A percentile compares a stretch with the other conserved stretches of the same genome.
Conservation (phyloP, 37 sponge, comb jelly and placozoan species). For the Aphrocallistes beatrix region DNA sequence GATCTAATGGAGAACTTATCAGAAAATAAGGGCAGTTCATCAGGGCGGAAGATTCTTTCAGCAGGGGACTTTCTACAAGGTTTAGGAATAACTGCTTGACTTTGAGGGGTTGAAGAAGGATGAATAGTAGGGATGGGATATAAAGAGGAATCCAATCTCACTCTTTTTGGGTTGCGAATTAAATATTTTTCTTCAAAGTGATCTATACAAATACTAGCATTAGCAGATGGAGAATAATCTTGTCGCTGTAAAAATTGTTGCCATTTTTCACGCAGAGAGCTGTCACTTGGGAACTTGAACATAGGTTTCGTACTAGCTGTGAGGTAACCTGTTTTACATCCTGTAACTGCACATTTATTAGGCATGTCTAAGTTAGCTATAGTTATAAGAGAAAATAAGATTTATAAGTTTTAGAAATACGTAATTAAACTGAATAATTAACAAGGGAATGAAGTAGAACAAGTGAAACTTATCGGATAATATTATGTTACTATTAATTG, state of each 20-base stretch:
- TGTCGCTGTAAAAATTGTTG: background rate
- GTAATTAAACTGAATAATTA: too few species aligned
- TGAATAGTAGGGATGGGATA: background rate
- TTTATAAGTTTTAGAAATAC: background rate
- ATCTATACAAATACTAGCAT: background rate
- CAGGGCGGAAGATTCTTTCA: background rate
- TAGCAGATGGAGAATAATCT: background rate
- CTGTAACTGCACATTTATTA: background rate
- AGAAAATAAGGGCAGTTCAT: background rate
- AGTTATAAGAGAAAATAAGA: background rate
- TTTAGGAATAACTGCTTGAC: background rate
- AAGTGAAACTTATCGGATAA: too few species aligned
- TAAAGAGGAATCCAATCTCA: background rate
- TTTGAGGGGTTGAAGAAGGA: background rate
- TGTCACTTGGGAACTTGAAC: background rate
- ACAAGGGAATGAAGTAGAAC: too few species aligned
- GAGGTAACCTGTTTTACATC: background rate
- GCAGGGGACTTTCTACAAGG: background rate
- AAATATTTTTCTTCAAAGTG: too few species aligned
- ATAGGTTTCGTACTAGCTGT: background rate
- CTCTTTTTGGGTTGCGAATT: background rate
- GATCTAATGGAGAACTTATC: background rate
- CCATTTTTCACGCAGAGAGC: background rate
- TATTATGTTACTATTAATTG: too few species aligned
- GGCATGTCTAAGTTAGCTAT: background rate